Percentiles rank a stretch among this genome's conserved stretches.
Evolutionary conservation across 2,888 invertebrate genomes (phyloP).

Genomic region (Hemicrepidius hirtus): DNA sequence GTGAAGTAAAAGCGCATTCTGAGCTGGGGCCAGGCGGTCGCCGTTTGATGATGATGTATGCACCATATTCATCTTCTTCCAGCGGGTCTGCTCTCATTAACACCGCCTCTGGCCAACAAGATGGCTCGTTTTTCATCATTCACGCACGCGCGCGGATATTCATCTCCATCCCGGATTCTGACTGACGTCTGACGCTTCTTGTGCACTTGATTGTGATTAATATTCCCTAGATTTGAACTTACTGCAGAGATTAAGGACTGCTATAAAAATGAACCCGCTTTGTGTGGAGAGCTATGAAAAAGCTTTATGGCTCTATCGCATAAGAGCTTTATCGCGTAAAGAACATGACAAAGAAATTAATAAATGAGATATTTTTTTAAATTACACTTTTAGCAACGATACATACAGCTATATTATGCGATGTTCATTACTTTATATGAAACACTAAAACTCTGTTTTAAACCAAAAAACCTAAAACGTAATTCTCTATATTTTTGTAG

Average conservation of each 20-base stretch:
- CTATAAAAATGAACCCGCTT: constrained; percentile 58
- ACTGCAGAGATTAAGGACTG: constrained; percentile 62
- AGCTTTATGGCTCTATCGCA: constrained; percentile 44
- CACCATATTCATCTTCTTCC: constrained; percentile 61
- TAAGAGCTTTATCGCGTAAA: constrained; percentile 46
- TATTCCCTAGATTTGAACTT: constrained; percentile 65
- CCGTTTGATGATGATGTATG: constrained; percentile 62
- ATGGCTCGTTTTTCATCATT: constrained; percentile 67
- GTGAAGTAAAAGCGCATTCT: constrained; percentile 50
- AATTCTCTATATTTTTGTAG: too few relatives aligned
- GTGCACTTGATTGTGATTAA: constrained; percentile 68
- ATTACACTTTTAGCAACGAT: neutral
- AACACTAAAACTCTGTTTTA: too few relatives aligned
- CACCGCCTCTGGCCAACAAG: constrained; percentile 65
- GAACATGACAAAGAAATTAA: constrained; percentile 47
- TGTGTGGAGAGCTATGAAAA: constrained; percentile 52
- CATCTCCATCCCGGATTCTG: constrained; percentile 62
- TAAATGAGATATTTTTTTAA: constrained; percentile 33
- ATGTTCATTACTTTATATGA: too few relatives aligned
- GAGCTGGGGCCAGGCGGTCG: constrained; percentile 40
- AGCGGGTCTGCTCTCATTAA: constrained; percentile 64
- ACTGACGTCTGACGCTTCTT: constrained; percentile 63
- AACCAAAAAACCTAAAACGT: too few relatives aligned
- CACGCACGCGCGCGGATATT: constrained; percentile 62
- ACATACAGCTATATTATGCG: neutral